These are phyloP conservation scores for Squalus acanthias DNA, from an alignment of 2,797 vertebrate genomes.

Conservation along the genomic window DNA sequence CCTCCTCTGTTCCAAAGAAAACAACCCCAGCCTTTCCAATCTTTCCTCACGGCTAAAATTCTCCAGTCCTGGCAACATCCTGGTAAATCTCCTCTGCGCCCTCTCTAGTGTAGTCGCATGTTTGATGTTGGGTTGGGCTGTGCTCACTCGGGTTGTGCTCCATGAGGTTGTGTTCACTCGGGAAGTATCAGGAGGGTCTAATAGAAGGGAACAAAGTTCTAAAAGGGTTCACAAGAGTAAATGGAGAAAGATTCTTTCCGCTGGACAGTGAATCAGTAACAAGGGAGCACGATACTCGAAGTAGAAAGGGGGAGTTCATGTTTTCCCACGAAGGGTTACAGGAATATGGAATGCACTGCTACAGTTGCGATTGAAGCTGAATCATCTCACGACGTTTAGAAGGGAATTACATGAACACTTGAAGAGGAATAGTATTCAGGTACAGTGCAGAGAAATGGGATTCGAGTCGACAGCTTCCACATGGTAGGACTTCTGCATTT, in stretches of 20 bases:
- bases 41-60: too few relatives aligned
- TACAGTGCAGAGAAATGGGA: not conserved
- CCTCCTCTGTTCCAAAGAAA: too few relatives aligned
- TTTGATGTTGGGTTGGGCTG: too few relatives aligned
- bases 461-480: not conserved
- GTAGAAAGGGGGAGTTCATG: not conserved
- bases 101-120: too few relatives aligned
- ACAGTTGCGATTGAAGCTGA: not conserved
- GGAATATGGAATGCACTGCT: not conserved
- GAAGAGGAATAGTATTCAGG: not conserved
- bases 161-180: too few relatives aligned
- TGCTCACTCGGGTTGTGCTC: not conserved
- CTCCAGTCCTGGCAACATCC: too few relatives aligned
- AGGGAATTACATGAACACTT: not conserved
- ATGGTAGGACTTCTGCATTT: not conserved
- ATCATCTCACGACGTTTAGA: not conserved
- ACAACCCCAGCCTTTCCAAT: too few relatives aligned
- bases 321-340: not conserved
- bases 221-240: not conserved
- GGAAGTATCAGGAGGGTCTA: not conserved
- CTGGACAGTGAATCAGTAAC: not conserved
- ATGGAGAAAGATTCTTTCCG: not conserved
- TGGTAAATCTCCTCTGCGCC: too few relatives aligned
- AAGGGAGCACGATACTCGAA: not conserved
- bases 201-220: not conserved